These are phyloP conservation scores for Catostomus latipinnis DNA, from an alignment of 2,797 vertebrate species.

Conservation along the genomic window DNA sequence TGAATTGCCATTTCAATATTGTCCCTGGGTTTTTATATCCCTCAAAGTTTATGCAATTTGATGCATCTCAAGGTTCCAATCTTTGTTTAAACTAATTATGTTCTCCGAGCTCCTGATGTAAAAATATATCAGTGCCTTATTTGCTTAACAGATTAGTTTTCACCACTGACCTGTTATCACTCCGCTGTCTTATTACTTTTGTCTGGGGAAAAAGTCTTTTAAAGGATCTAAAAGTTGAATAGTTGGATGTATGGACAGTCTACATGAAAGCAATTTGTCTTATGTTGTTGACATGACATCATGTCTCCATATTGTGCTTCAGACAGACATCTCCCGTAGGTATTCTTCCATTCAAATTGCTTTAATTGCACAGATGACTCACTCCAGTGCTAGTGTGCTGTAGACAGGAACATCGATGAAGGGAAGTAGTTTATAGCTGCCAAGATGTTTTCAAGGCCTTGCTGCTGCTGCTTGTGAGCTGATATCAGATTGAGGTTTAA, in stretches of 20 bases:
- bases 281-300: constrained; percentile 18
- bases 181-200: no score
- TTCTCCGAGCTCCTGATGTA: not conserved
- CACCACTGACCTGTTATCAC: no score
- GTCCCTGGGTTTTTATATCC: no score
- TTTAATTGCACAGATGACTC: constrained; percentile 65
- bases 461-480: constrained; percentile 38
- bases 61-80: not conserved
- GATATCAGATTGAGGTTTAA: constrained; percentile 55
- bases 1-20: not conserved
- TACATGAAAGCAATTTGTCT: not conserved
- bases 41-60: not conserved
- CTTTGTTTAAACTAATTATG: constrained; percentile 13
- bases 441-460: constrained; percentile 63
- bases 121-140: not conserved
- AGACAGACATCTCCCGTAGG: constrained; percentile 18
- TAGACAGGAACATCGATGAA: constrained; percentile 53
- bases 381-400: not conserved
- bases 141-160: no score
- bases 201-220: no score
- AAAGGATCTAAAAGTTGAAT: not conserved
- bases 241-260: not conserved
- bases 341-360: constrained; percentile 2
- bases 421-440: constrained; percentile 66
- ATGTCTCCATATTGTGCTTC: constrained; percentile 44